Percentiles rank a stretch among this genome's conserved stretches.
These are phyloP conservation scores for Aphrocallistes beatrix DNA, from an alignment of 37 sponge, comb jelly and placozoan species.

Conservation along the genomic window DNA sequence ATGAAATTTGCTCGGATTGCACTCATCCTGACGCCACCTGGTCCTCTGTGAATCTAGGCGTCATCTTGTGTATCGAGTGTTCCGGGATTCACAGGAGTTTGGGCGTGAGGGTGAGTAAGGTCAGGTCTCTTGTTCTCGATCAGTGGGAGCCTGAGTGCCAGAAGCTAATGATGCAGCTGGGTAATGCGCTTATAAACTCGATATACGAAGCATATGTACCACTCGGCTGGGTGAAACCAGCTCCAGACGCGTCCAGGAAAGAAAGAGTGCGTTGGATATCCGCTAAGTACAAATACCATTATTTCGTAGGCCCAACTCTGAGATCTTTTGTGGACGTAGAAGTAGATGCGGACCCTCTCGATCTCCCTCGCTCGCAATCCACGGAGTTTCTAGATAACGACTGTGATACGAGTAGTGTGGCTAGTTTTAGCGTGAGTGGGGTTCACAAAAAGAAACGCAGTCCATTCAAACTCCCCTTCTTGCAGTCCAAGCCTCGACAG, in stretches of 20 bases:
- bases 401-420: background rate
- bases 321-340: background rate
- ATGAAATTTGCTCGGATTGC: conserved; percentile 28
- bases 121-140: conserved; percentile 26
- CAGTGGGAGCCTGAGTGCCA: conserved; percentile 1
- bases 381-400: background rate
- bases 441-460: background rate
- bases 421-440: background rate
- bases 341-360: background rate
- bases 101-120: conserved; percentile 31
- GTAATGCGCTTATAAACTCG: background rate
- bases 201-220: background rate
- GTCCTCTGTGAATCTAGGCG: conserved; percentile 32
- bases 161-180: background rate
- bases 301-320: background rate
- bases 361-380: background rate
- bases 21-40: conserved; percentile 17
- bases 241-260: background rate
- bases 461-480: background rate
- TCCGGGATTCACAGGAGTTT: conserved; percentile 31
- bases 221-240: background rate
- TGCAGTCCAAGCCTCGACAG: background rate
- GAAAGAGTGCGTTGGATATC: conserved; percentile 12
- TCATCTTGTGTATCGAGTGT: conserved; percentile 31
- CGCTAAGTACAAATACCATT: conserved; percentile 7